These are phyloP conservation scores for Sandelia bainsii DNA, from an alignment of 2,797 vertebrate genomes.

Conservation along the genomic window DNA sequence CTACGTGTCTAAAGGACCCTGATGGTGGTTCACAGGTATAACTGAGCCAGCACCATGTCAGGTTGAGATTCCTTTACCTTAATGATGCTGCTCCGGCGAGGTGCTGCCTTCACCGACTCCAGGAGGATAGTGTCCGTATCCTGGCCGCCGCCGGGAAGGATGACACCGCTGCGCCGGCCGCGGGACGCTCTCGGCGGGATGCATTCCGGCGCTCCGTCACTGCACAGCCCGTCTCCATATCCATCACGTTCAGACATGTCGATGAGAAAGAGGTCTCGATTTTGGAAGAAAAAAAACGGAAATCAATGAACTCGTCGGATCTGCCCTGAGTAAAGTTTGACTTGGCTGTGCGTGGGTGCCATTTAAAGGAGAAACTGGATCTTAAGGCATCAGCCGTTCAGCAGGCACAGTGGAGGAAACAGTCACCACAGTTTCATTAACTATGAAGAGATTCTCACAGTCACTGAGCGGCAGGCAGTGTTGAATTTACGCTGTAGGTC, in stretches of 20 bases:
- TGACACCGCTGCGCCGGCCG: conserved; percentile 83
- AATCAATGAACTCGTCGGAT: conserved; percentile 49
- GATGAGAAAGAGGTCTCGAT: conserved; percentile 14
- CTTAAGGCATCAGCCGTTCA: conserved; percentile 26
- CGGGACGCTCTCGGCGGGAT: conserved; percentile 77
- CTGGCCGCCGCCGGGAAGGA: conserved; percentile 72
- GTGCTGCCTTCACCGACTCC: conserved; percentile 83
- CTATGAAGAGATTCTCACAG: conserved; percentile 37
- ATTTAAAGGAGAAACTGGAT: conserved; percentile 49
- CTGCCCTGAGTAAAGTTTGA: conserved; percentile 66
- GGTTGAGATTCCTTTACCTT: conserved; percentile 73
- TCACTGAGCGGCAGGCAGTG: conserved; percentile 31
- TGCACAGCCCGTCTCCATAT: conserved; percentile 74
- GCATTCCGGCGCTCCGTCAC: conserved; percentile 79
- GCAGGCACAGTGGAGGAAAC: conserved; percentile 33
- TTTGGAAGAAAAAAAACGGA: conserved; percentile 5
- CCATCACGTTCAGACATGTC: conserved; percentile 83
- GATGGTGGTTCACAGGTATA: not conserved
- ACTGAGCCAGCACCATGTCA: not conserved
- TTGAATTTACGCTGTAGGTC: conserved; percentile 28
- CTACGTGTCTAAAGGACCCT: no score
- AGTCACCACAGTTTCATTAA: conserved; percentile 54
- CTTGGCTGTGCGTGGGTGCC: conserved; percentile 54
- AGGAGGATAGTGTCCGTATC: conserved; percentile 80
- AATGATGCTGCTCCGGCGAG: conserved; percentile 87